Base-by-base conservation (phyloP, 2,888 invertebrate species). In the Drosophila kambysellisi region DNA sequence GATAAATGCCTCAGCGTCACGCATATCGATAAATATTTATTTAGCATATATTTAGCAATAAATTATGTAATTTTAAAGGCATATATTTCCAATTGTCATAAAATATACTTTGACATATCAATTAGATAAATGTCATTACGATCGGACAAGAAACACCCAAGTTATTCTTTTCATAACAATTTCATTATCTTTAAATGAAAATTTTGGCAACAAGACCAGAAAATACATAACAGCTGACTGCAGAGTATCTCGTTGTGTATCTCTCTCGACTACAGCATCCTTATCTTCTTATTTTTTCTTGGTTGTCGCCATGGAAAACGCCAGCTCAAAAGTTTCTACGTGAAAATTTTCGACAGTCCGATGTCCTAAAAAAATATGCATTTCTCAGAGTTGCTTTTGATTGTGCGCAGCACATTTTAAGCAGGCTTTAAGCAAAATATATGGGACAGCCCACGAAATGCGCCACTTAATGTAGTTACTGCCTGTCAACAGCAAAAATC, bases 391-490 rank as follows among this genome's bases (percentile, higher is more conserved):
- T 61, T 65, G 46, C 15, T 25, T 46, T 46, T 15, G 46, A 4
- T 46, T 15, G 79, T 48, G 68, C 65, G 64, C 51, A 48, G 48
- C 25, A 41, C 25, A 46, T 25, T 39, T 39, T 65, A 25, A 32
- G 54, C 30, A 17, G 25, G 25, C 53, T 64, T 67, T 63, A 50
- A 74, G 35, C 50, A 59, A 39, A 57, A 80, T 76, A 61, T 39
- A 2, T 25, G 15, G 59, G 53, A 60, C 56, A 50, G 17, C 48
- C 37, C 35, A 15, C 48, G 50, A 48, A 73, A 62, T 54, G 53
- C 1, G 50, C 46, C 48, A 59, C 53, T 59, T 81, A 81, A 79
- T 71, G 79, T 71, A 71, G 56, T 60, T 50, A 69, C 62, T 57
- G 73, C 48, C 70, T 74, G 76, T 65, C 76, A 72, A 58, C 61